Base-by-base conservation (phyloP, 2,888 invertebrate species). In the Pyrochroa serraticornis region DNA sequence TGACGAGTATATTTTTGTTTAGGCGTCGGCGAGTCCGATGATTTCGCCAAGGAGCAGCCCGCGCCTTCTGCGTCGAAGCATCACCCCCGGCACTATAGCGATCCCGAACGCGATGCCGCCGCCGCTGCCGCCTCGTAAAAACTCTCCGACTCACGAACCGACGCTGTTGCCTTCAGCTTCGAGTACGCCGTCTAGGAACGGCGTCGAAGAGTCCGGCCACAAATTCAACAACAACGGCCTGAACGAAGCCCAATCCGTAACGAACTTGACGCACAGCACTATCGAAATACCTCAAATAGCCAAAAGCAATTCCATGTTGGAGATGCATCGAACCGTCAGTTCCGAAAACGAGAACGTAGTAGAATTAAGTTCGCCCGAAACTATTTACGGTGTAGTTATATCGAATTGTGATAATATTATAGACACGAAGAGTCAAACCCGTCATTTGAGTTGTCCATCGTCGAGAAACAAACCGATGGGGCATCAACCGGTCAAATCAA, bases 381-480 rank as follows among this genome's bases (percentile, higher is more conserved):
- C 89, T 3, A 89, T 89, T 52, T 85, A 85, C 10, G 89, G 89
- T 0, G 81, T 89, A 22, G 88, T 89, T 44, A 89, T 88, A 67
- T 88, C 89, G 0, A 81, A 83, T 64, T 84, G 85, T 65, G 75
- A 77, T 55, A 74, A 68, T 62, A 71, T 73, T 44, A 72, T 74
- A 14, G 75, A 75, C 37, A 64, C 65, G 36, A 72, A 74, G 49
- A 72, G 73, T n/a, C 73, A 72, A 58, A 70, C 70, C 33, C 63
- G 75, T 38, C 76, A 77, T 57, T 68, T 76, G 57, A 77, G 77
- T 59, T 77, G 75, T 55, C 77, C 77, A 1, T 68, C 73, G 14
- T 63, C 71, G 49, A 57, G 74, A 43, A 68, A 62, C 33, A 58
- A 54, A 36, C 43, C 58, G 7, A 8, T 43, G 13, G 32, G 14